Conservation (phyloP, 1,140 invertebrate species). For the Nephotettix cincticeps region DNA sequence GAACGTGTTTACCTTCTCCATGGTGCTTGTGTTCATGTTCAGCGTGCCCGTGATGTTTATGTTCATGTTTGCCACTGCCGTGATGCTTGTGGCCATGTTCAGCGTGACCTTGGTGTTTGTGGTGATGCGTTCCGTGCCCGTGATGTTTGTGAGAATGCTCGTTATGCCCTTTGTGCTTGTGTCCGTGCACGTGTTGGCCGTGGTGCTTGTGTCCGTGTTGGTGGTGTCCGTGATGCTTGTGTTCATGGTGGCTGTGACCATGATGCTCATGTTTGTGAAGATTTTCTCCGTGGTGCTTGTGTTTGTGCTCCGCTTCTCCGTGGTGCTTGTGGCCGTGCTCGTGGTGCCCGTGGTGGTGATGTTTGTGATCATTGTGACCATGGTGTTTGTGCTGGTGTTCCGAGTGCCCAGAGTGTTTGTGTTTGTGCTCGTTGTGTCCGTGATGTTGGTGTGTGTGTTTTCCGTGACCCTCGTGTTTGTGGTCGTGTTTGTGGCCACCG, state of each 20-base stretch:
- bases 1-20: background rate
- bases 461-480: constrained; percentile 8
- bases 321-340: constrained; percentile 3
- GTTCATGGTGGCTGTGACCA: constrained; percentile 8
- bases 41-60: constrained; percentile 7
- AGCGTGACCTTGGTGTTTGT: constrained; percentile 14
- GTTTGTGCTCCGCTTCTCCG: constrained; percentile 14
- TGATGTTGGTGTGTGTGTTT: constrained; percentile 17
- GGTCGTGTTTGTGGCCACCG: background rate
- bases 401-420: constrained; percentile 25
- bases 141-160: constrained; percentile 19
- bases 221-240: constrained; percentile 24
- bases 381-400: constrained; percentile 25
- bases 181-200: background rate
- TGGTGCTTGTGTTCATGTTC: constrained; percentile 10
- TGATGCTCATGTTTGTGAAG: constrained; percentile 10
- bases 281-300: constrained; percentile 21
- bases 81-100: constrained; percentile 18
- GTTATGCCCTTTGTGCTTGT: background rate
- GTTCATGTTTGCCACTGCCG: background rate
- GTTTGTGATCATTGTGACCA: constrained; percentile 1
- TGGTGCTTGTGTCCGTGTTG: constrained; percentile 19
- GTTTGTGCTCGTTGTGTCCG: constrained; percentile 17
- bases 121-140: background rate
- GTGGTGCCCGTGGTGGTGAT: background rate